phyloP scores from a whole-genome alignment of 2,113 vertebrate species.

The Delphinapterus leucas region DNA sequence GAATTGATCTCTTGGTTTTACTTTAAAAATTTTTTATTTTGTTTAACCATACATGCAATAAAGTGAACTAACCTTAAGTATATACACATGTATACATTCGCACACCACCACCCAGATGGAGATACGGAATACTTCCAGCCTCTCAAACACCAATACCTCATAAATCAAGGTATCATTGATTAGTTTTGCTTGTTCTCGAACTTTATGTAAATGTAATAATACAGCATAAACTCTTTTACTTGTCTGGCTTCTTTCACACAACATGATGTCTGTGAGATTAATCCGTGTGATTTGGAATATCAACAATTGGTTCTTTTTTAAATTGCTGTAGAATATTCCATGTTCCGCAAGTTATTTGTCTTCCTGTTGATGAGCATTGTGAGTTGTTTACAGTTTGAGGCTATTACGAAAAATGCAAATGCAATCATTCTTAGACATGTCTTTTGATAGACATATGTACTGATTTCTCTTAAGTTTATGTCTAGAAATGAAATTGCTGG shows the following conservation, averaged over 20 bases:
- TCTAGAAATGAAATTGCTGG: not conserved
- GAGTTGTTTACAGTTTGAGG: not conserved
- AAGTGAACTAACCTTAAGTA: not conserved
- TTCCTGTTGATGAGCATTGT: not conserved
- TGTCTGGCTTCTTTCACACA: not conserved
- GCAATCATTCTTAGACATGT: not conserved
- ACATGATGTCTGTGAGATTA: not conserved
- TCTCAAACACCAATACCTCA: not conserved
- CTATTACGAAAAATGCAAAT: not conserved
- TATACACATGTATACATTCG: not conserved
- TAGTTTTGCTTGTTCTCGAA: not conserved
- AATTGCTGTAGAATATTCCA: not conserved
- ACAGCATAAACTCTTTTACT: not conserved
- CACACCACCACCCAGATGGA: too few relatives aligned
- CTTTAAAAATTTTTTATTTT: not conserved
- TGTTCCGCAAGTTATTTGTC: not conserved
- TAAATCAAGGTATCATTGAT: not conserved
- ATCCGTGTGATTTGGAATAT: not conserved
- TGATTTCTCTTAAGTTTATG: too few relatives aligned
- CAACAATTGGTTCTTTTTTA: not conserved
- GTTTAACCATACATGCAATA: not conserved
- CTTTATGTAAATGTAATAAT: not conserved
- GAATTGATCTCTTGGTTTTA: not conserved
- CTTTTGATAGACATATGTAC: not conserved
- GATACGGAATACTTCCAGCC: not conserved